phyloP scores from a whole-genome alignment of 2,113 vertebrate species.

The Choloepus hoffmanni region DNA sequence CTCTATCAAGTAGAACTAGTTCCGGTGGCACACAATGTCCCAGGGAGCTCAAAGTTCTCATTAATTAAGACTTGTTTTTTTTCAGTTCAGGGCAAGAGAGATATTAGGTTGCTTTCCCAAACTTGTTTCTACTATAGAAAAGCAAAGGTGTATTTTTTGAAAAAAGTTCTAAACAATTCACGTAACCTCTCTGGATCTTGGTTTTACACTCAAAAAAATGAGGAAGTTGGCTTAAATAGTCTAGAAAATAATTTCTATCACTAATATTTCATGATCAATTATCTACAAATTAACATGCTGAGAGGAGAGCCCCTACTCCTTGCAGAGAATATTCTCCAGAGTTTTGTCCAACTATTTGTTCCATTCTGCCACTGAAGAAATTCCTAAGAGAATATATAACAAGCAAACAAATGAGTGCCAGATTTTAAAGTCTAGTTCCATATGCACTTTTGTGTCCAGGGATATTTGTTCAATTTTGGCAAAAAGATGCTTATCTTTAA shows the following conservation, averaged over 20 bases:
- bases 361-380: conserved; percentile 63
- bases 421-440: conserved; percentile 55
- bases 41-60: conserved; percentile 20
- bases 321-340: conserved; percentile 64
- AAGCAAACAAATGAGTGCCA: conserved; percentile 55
- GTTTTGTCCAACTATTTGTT: conserved; percentile 47
- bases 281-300: conserved; percentile 43
- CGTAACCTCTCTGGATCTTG: neutral
- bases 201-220: conserved; percentile 31
- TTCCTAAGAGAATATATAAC: conserved; percentile 49
- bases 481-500: conserved; percentile 53
- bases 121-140: conserved; percentile 40
- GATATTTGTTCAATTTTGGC: conserved; percentile 28
- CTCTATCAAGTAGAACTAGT: conserved; percentile 38
- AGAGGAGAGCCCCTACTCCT: conserved; percentile 28
- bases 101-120: conserved; percentile 21
- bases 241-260: conserved; percentile 60
- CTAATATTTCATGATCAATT: conserved; percentile 20
- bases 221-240: neutral
- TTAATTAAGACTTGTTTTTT: neutral
- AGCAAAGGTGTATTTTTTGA: conserved; percentile 6
- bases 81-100: neutral
- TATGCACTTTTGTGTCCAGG: conserved; percentile 43
- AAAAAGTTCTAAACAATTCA: conserved; percentile 38
- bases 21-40: neutral